Evolutionary conservation across 2,797 vertebrate genomes (phyloP).

Genomic region (Clangula hyemalis): DNA sequence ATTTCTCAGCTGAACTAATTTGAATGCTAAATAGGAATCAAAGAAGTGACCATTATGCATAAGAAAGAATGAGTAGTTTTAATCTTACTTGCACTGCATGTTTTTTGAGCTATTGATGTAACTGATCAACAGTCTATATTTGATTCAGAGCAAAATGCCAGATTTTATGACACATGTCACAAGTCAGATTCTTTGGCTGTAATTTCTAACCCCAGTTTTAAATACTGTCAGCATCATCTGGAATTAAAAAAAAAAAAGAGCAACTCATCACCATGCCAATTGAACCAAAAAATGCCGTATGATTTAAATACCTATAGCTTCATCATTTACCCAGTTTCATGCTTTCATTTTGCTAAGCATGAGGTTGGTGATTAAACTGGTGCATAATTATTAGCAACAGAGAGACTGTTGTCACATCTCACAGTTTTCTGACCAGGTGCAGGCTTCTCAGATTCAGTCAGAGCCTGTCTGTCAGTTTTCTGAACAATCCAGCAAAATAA

Average conservation of each 20-base stretch:
- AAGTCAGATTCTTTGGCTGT: constrained; percentile 70
- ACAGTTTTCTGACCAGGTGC: constrained; percentile 84
- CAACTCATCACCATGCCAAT: constrained; percentile 79
- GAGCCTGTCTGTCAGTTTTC: constrained; percentile 76
- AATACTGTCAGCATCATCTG: constrained; percentile 77
- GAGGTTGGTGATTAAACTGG: constrained; percentile 81
- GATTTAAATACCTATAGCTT: constrained; percentile 85
- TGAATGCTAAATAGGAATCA: constrained; percentile 25
- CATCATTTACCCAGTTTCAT: constrained; percentile 75
- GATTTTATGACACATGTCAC: constrained; percentile 68
- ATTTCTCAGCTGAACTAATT: constrained; percentile 43
- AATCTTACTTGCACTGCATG: constrained; percentile 55
- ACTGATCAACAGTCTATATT: constrained; percentile 65
- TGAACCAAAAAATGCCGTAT: constrained; percentile 74
- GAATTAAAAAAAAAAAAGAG: constrained; percentile 70
- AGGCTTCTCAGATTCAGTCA: constrained; percentile 68
- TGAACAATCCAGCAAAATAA: constrained; percentile 79
- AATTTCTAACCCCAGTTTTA: constrained; percentile 77
- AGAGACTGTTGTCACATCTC: constrained; percentile 75
- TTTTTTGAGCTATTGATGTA: constrained; percentile 66
- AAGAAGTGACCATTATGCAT: constrained; percentile 35
- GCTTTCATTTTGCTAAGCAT: constrained; percentile 77
- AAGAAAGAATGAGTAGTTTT: constrained; percentile 51
- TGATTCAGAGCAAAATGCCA: constrained; percentile 61
- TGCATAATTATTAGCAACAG: constrained; percentile 81